Conservation (phyloP, 2,888 invertebrate species). For the Caenorhabditis sp. region DNA sequence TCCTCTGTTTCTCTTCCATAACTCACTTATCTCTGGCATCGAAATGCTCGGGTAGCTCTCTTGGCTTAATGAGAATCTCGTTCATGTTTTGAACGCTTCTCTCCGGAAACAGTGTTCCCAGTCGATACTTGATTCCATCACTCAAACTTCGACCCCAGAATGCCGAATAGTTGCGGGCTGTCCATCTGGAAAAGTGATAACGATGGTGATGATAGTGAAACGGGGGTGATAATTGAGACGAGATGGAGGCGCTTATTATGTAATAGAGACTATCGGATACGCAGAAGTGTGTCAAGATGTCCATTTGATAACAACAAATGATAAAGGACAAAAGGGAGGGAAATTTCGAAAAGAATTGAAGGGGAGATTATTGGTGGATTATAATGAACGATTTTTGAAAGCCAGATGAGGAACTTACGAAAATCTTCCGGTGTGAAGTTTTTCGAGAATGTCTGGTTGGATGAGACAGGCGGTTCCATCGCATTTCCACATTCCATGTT, state of each 20-base stretch:
- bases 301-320: conserved; percentile 1
- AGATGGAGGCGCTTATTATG: conserved; percentile 31
- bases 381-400: conserved; percentile 14
- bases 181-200: conserved; percentile 87
- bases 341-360: conserved; percentile 12
- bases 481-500: conserved; percentile 81
- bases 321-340: conserved; percentile 10
- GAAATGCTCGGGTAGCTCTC: conserved; percentile 88
- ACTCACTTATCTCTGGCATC: conserved; percentile 87
- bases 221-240: conserved; percentile 13
- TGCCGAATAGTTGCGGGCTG: conserved; percentile 89
- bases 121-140: conserved; percentile 89
- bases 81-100: conserved; percentile 86
- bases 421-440: conserved; percentile 86
- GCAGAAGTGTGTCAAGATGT: conserved; percentile 52
- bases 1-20: neutral
- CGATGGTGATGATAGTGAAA: neutral
- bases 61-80: conserved; percentile 83
- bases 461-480: conserved; percentile 90
- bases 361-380: conserved; percentile 7
- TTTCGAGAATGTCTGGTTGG: conserved; percentile 87
- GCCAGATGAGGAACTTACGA: conserved; percentile 82
- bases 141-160: conserved; percentile 91
- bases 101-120: conserved; percentile 88
- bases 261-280: conserved; percentile 28